Percentiles rank a stretch among this genome's conserved stretches.
These are phyloP conservation scores for Corvus cornix DNA, from an alignment of 2,113 vertebrate species.

Conservation along the genomic window DNA sequence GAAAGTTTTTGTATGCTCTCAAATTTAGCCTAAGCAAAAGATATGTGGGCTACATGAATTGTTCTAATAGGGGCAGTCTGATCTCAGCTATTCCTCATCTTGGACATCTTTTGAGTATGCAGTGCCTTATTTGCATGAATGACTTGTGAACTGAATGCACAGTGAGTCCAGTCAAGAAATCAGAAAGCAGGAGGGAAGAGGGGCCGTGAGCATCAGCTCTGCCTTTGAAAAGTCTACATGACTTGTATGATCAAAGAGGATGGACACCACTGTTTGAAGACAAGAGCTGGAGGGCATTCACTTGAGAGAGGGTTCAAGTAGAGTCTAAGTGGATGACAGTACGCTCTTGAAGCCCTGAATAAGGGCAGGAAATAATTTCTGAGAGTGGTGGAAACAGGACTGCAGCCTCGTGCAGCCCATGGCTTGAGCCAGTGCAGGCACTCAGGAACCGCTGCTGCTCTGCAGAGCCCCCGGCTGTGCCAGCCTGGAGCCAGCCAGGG, in stretches of 20 bases:
- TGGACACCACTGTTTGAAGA: background rate
- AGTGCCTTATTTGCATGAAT: background rate
- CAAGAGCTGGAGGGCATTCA: background rate
- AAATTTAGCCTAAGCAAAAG: background rate
- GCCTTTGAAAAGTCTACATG: slow-evolving; percentile 11
- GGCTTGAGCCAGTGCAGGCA: no score
- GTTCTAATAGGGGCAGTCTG: background rate
- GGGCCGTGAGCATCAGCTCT: background rate
- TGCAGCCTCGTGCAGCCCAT: background rate
- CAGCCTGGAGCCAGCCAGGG: background rate
- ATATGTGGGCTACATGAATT: background rate
- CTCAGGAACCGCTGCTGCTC: background rate
- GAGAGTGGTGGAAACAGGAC: background rate
- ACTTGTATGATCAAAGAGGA: background rate
- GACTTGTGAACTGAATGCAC: background rate
- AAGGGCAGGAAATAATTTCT: background rate
- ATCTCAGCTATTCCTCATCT: background rate
- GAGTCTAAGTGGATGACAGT: background rate
- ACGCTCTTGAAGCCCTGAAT: background rate
- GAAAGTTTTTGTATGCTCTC: background rate
- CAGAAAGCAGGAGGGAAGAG: background rate
- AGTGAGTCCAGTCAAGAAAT: background rate
- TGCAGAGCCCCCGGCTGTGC: background rate
- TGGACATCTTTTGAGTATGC: background rate
- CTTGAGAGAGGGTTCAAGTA: slow-evolving; percentile 12